Percentiles rank a stretch among this genome's conserved stretches.
These are phyloP conservation scores for Gadus macrocephalus DNA, from an alignment of 2,113 vertebrate genomes.

Conservation along the genomic window DNA sequence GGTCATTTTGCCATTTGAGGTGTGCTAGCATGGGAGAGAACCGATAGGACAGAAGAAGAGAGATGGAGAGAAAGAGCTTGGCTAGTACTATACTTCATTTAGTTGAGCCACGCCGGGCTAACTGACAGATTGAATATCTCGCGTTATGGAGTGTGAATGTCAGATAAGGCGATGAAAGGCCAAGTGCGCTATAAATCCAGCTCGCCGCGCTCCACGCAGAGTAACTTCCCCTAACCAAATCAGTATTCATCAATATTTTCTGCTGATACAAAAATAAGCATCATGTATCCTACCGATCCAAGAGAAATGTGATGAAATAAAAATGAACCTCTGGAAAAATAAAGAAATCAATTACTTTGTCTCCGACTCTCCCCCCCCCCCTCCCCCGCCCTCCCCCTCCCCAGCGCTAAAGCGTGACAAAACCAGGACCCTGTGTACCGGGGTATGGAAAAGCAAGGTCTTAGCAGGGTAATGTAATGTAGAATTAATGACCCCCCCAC, in stretches of 20 bases:
- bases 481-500: constrained; percentile 17
- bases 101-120: background rate
- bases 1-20: too few relatives aligned
- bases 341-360: too few relatives aligned
- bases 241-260: too few relatives aligned
- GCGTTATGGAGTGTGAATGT: constrained; percentile 26
- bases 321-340: background rate
- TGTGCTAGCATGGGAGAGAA: background rate
- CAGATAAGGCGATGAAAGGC: constrained; percentile 26
- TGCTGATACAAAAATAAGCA: too few relatives aligned
- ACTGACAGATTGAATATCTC: constrained; percentile 26
- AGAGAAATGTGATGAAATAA: background rate
- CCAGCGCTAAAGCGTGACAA: background rate
- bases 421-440: background rate
- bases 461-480: constrained; percentile 1
- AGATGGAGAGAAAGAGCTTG: background rate
- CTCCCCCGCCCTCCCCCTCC: too few relatives aligned
- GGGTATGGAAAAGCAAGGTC: background rate
- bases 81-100: constrained; percentile 18
- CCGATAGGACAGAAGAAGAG: background rate
- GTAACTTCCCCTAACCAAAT: too few relatives aligned
- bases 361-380: too few relatives aligned
- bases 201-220: too few relatives aligned
- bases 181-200: constrained; percentile 11
- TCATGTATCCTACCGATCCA: too few relatives aligned